Evolutionary conservation across 2,113 vertebrate genomes (phyloP).

Genomic region (Ammospiza nelsoni): DNA sequence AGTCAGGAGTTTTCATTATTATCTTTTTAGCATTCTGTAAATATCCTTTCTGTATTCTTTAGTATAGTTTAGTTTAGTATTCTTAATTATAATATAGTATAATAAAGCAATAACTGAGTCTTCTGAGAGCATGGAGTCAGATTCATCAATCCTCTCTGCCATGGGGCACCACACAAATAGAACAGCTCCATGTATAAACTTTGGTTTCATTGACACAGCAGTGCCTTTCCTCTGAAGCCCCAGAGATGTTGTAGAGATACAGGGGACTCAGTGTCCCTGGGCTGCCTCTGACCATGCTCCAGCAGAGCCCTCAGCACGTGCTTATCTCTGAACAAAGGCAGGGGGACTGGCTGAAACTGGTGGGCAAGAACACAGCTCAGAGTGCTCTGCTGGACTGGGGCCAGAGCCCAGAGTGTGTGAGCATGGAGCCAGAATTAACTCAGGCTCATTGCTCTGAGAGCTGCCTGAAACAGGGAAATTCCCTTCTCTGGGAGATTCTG

Average conservation of each 20-base stretch:
- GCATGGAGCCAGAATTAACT: not conserved
- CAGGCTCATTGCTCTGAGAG: not conserved
- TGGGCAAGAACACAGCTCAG: fast-evolving
- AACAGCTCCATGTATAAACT: not conserved
- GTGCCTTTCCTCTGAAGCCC: not conserved
- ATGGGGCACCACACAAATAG: too few relatives aligned
- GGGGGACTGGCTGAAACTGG: not conserved
- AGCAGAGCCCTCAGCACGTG: not conserved
- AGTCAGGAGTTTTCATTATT: too few relatives aligned
- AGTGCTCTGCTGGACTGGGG: not conserved
- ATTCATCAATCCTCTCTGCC: too few relatives aligned
- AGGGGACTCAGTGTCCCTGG: not conserved
- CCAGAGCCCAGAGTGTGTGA: not conserved
- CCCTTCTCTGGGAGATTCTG: not conserved
- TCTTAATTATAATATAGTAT: too few relatives aligned
- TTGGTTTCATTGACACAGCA: not conserved
- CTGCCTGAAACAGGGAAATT: not conserved
- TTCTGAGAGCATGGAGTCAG: too few relatives aligned
- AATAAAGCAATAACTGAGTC: too few relatives aligned
- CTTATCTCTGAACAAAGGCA: not conserved
- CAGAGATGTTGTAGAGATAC: not conserved
- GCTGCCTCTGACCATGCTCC: not conserved
- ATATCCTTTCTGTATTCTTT: too few relatives aligned
- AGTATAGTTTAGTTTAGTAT: too few relatives aligned
- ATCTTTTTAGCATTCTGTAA: too few relatives aligned